Base-by-base conservation (phyloP, 2,888 invertebrate genomes). In the Aradus depressus region DNA sequence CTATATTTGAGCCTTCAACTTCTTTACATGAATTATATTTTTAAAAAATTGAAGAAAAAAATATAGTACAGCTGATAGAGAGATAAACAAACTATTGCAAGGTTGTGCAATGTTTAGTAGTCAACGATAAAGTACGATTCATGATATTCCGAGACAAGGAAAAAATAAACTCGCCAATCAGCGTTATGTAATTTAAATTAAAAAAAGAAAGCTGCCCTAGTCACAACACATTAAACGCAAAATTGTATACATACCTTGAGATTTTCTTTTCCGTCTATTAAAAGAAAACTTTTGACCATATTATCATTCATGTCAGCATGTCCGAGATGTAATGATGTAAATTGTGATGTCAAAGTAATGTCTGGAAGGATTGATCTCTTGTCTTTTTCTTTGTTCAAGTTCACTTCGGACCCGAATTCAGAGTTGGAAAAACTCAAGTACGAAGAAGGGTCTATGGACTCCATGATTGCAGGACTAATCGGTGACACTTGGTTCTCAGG, bases 241-340 rank as follows among this genome's bases (percentile, higher is more conserved):
- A n/a, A n/a, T n/a, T n/a, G n/a, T n/a, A n/a, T 23, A 39, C 50
- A 42, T 50, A 81, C 75, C 61, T 73, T 73, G 10, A 81, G 64
- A 57, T 72, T 68, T 66, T 81, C 81, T 56, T 73, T 70, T 47
- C 72, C 76, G 61, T 81, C 78, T 52, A 82, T 68, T 10, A 82
- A 66, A 4, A 77, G 67, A 62, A 79, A 75, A 60, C 75, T 75
- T 52, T 64, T 65, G 1, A 75, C 66, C 61, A 77, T 74, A 59
- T 74, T 75, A 47, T 65, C 65, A 2, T 60, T 61, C 32, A 60
- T 59, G 39, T 60, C 60, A 19, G 57, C 59, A 18, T 60, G 58
- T 21, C 54, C 57, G 12, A 63, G 55, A 43, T 59, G 58, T 21
- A 64, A 52, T n/a, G 62, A 61, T 31, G 61, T 62, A 49, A 62